Base-by-base conservation (phyloP, 2,888 invertebrate genomes). In the Meloe dianella region DNA sequence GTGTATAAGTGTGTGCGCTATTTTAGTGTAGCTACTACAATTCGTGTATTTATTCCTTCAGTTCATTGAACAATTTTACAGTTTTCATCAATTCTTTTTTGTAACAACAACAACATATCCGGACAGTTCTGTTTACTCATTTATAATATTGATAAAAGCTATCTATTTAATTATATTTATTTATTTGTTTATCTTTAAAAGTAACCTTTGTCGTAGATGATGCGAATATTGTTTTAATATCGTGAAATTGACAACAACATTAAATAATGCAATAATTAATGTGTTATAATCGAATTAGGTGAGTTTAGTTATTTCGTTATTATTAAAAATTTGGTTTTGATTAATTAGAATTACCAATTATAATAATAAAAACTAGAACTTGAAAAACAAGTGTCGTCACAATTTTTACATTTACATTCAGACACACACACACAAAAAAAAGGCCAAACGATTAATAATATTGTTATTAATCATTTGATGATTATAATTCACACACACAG, bases 161-260 rank as follows among this genome's bases (percentile, higher is more conserved):
- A 47, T 47, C 47, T 47, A 47, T 47, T 47, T 20, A 10, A 47
- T 20, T 20, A 41, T 20, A 47, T 20, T 20, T 47, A 47, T 47
- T 20, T 47, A 7, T 47, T 47, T 47, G 20, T 47, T 10, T 20
- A 47, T 47, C n/a, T n/a, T n/a, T n/a, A n/a, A 20, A 47, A 47
- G n/a, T 10, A 20, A 47, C 9, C 2, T 47, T 47, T 20, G 47
- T 47, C 8, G 47, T 47, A 38, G 6, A 38, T 38, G n/a, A 41
- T 41, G 38, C 17, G 47, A 47, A 47, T 47, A 47, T 47, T 47
- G 4, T 41, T n/a, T n/a, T n/a, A n/a, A n/a, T n/a, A n/a, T n/a
- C n/a, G n/a, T n/a, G n/a, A n/a, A n/a, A n/a, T n/a, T n/a, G n/a
- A n/a, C n/a, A n/a, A n/a, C n/a, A n/a, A n/a, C n/a, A n/a, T n/a